Percentiles rank a stretch among this genome's conserved stretches.
These are phyloP conservation scores for Dendrocincla fuliginosa DNA, from an alignment of 2,797 vertebrate genomes.

Conservation along the genomic window DNA sequence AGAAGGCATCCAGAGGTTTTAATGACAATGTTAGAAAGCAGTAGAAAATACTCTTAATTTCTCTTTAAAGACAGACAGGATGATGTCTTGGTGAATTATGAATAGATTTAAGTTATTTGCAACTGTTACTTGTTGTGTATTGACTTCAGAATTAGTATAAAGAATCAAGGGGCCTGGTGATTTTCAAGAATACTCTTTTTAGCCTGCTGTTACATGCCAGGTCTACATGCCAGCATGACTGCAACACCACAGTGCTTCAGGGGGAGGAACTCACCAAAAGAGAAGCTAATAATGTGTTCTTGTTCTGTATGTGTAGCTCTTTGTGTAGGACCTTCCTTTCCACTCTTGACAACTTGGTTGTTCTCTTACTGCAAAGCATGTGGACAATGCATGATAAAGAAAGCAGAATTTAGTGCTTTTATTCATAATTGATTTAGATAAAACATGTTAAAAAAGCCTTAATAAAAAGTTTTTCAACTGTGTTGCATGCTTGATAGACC, in stretches of 20 bases:
- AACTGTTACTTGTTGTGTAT: background rate
- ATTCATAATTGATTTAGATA: background rate
- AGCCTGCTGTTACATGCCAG: background rate
- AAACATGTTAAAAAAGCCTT: background rate
- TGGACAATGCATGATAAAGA: conserved; percentile 11
- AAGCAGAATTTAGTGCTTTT: conserved; percentile 1
- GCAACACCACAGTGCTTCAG: background rate
- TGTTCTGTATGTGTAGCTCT: conserved; percentile 53
- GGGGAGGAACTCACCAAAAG: background rate
- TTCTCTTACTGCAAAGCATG: conserved; percentile 29
- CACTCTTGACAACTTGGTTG: background rate
- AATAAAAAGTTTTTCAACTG: background rate
- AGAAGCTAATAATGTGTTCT: conserved; percentile 42
- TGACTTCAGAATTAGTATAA: background rate
- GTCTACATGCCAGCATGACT: background rate
- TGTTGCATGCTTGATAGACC: background rate
- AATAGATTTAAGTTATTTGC: background rate
- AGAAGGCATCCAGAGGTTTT: background rate
- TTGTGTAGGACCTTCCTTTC: conserved; percentile 34
- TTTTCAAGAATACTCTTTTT: background rate
- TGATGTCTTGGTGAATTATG: background rate
- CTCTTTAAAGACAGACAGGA: background rate
- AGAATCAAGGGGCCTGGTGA: background rate
- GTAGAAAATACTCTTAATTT: background rate
- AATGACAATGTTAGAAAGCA: background rate